phyloP scores from a whole-genome alignment of 2,113 vertebrate genomes.

The Festucalex cinctus region DNA sequence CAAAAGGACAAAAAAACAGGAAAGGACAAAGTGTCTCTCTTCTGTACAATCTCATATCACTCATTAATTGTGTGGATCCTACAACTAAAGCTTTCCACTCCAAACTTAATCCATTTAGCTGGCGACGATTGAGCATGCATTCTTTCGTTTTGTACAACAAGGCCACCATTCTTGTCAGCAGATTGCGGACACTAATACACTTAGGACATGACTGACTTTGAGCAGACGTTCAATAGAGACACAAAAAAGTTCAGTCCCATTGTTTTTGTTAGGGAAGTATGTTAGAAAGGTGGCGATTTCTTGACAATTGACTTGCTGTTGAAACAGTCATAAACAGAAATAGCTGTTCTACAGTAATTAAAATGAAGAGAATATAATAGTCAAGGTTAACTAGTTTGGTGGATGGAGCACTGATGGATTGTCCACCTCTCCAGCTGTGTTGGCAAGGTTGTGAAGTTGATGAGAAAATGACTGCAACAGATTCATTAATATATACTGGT shows the following conservation, averaged over 20 bases:
- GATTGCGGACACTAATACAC: constrained; percentile 22
- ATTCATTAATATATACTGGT: too few species aligned
- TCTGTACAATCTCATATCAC: too few species aligned
- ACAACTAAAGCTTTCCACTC: background rate
- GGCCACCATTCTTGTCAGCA: constrained; percentile 43
- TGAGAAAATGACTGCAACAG: too few species aligned
- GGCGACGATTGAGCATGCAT: constrained; percentile 38
- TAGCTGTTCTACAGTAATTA: background rate
- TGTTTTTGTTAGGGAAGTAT: too few species aligned
- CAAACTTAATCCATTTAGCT: constrained; percentile 36
- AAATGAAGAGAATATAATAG: background rate
- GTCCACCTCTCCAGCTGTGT: background rate
- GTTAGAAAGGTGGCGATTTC: background rate
- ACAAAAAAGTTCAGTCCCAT: too few species aligned
- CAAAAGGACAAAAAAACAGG: background rate
- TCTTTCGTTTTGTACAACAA: constrained; percentile 43
- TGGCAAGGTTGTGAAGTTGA: background rate
- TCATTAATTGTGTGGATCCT: background rate
- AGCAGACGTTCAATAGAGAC: background rate
- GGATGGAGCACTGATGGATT: background rate
- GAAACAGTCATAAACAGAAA: background rate
- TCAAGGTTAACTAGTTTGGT: background rate
- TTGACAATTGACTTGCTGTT: too few species aligned
- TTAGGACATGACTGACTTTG: constrained; percentile 10
- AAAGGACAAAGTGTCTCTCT: background rate